Evolutionary conservation across 2,797 vertebrate species (phyloP).

Genomic region (Falco naumanni): DNA sequence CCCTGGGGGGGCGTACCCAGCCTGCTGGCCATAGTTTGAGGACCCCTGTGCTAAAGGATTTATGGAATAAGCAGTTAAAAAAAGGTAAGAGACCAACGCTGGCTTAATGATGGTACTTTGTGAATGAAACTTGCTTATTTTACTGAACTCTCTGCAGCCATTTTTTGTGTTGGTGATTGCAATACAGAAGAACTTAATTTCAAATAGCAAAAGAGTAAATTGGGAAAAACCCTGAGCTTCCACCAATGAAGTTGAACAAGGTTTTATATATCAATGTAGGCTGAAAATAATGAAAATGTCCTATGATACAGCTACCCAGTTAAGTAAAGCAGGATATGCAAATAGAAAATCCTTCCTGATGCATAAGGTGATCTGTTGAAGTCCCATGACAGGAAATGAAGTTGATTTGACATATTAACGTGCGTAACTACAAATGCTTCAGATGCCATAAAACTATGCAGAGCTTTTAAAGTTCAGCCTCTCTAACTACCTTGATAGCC

Average conservation of each 20-base stretch:
- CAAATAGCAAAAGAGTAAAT: not conserved
- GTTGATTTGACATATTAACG: constrained; percentile 34
- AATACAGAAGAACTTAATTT: not conserved
- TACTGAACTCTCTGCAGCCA: not conserved
- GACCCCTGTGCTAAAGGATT: not conserved
- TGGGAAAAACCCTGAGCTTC: not conserved
- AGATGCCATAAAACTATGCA: constrained; percentile 59
- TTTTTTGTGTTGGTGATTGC: not conserved
- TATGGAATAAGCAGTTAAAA: not conserved
- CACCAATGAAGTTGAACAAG: not conserved
- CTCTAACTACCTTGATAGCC: constrained; percentile 26
- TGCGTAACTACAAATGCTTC: constrained; percentile 40
- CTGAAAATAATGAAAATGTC: not conserved
- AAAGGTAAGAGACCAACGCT: not conserved
- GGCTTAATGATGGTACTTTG: not conserved
- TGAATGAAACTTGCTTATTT: not conserved
- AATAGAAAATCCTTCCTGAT: not conserved
- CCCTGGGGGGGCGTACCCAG: too few relatives aligned
- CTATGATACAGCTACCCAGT: not conserved
- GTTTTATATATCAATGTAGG: not conserved
- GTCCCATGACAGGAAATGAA: not conserved
- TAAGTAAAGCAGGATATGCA: not conserved
- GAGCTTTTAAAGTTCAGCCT: constrained; percentile 26
- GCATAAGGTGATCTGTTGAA: not conserved
- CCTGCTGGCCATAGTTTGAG: too few relatives aligned